Evolutionary conservation across 2,888 invertebrate genomes (phyloP), one percentile per base, ranked within the genome.

Genomic region (Trichacis sp.): DNA sequence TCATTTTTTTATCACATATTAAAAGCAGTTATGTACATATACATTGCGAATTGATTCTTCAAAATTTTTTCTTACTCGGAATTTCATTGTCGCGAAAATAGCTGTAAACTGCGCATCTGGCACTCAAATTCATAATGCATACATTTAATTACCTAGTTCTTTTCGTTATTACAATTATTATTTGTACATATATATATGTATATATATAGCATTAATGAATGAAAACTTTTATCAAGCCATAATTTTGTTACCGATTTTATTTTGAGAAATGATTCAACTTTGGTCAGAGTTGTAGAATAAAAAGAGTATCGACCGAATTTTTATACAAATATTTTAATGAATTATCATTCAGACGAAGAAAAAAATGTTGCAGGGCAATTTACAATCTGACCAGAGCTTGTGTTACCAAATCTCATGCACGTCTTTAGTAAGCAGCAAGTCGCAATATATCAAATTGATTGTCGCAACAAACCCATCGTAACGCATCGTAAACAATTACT

Each of bases 11-110:
- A 76, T 78, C 75, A 77, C 75, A 81, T 82, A 81, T 79, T 82
- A 82, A 82, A 82, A 82, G 82, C 82, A 77, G 79, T 79, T 82
- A 76, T 77, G 74, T 82, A 82, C 80, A 73, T 82, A 82, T 80
- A 81, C 76, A 46, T n/a, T 68, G 54, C 24, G 14, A 24, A 46
- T 46, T 18, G 18, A 18, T 24, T 14, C 9, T 40, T 3, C 15
- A 2, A 17, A 9, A 11, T 43, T 43, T 19, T 8, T 4, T 18
- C 9, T 19, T 11, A n/a, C n/a, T n/a, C n/a, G n/a, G n/a, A n/a
- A n/a, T n/a, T 33, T 33, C 19, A 4, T 43, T 43, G 11, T 18
- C 18, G 17, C 43, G 11, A 43, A 43, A 8, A 19, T 43, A 43
- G 24, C 4, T 24, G 8, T 5, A 5, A 24, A 24, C 24, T 8